A percentile compares a stretch with the other conserved stretches of the same genome.
Conservation (phyloP, 2,888 invertebrate genomes). For the Chloroclysta siterata region DNA sequence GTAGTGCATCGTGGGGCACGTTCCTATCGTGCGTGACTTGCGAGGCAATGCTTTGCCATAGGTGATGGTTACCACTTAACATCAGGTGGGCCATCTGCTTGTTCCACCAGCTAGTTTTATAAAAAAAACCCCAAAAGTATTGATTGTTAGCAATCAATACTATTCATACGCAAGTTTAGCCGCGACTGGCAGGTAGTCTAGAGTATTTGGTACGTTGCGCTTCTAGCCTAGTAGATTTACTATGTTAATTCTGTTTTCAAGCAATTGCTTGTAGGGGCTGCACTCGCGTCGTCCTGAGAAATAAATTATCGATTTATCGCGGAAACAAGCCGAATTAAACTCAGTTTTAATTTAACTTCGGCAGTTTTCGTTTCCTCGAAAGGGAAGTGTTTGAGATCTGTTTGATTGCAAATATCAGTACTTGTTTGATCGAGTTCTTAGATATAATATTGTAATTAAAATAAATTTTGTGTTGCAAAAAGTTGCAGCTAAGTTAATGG, state of each 20-base stretch:
- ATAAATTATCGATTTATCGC: slow-evolving; percentile 56
- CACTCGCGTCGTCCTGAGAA: slow-evolving; percentile 51
- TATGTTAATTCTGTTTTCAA: slow-evolving; percentile 17
- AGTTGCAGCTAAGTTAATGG: not conserved
- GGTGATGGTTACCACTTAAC: too few relatives aligned
- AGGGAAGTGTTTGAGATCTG: slow-evolving; percentile 43
- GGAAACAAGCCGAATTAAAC: slow-evolving; percentile 50
- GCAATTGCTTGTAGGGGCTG: slow-evolving; percentile 49
- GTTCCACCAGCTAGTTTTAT: too few relatives aligned
- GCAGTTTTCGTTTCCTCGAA: slow-evolving; percentile 66
- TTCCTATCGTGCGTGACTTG: too few relatives aligned
- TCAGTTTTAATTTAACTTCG: slow-evolving; percentile 69
- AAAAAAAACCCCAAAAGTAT: too few relatives aligned
- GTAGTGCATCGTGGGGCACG: too few relatives aligned
- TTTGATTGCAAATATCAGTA: slow-evolving; percentile 31
- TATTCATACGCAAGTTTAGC: too few relatives aligned
- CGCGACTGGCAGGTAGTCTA: too few relatives aligned
- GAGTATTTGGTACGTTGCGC: not conserved
- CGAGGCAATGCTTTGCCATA: too few relatives aligned
- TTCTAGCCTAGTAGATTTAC: slow-evolving; percentile 5
- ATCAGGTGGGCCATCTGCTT: too few relatives aligned
- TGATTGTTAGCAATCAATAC: too few relatives aligned
- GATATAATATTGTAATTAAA: slow-evolving; percentile 11
- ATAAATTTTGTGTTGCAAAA: slow-evolving; percentile 1
- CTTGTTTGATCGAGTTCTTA: slow-evolving; percentile 17